Evolutionary conservation across 2,113 vertebrate species (phyloP), one percentile per base, ranked within the genome.

Genomic region (Eleginops maclovinus): DNA sequence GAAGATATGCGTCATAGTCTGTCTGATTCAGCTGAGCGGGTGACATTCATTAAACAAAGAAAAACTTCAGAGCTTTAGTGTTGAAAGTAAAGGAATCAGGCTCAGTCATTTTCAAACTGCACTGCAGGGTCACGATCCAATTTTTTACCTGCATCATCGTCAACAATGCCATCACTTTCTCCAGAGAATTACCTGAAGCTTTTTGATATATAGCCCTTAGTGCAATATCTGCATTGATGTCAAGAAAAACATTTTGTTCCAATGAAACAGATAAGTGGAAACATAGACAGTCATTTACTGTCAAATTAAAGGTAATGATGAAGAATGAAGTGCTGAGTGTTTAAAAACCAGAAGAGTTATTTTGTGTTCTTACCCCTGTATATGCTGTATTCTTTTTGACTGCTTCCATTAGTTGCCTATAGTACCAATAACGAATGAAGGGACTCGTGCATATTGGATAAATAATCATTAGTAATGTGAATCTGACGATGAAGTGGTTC

Each of bases 21-120:
- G 16, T 67, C 26, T 58, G 65, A 53, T 77, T 74, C 59, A 53
- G 26, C 69, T 43, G 60, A 46, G 51, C 58, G 43, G 54, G 77
- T 65, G 47, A 51, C 31, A 56, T 21, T 72, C 58, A 73, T 24
- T 40, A 15, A 41, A 41, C 49, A 65, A 11, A 22, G 3, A 24
- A 55, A 60, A 46, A 15, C 36, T 10, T 43, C 1, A 11, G 40
- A 28, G 22, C 53, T 65, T 41, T 43, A 14, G 16, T 17, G 17
- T 22, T 17, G 13, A 12, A 66, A 75, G 19, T 40, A 15, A 22
- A 72, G 21, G 72, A 19, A 49, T 72, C 80, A 26, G 31, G 28
- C 28, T 81, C 36, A 51, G n/a, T 73, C 36, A 15, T 62, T 69
- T 54, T 8, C 31, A 36, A 1, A 36, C 31, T 36, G 31, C 5